Conservation (phyloP, 2,888 invertebrate species). For the Pilophorus perplexus region DNA sequence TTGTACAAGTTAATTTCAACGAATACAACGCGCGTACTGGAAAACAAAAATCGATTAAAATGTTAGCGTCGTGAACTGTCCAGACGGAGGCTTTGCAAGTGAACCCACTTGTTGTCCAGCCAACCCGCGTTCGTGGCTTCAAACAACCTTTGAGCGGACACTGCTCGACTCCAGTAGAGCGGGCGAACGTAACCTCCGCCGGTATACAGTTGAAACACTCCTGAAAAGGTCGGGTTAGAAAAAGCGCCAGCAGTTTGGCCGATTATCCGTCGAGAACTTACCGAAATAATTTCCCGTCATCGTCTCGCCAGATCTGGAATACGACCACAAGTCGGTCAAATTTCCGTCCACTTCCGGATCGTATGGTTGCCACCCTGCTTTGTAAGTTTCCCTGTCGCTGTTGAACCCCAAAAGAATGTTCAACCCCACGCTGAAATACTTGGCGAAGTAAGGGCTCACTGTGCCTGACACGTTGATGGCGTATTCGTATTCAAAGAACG, state of each 20-base stretch:
- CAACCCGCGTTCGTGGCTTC: background rate
- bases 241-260: too few species aligned
- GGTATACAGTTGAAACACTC: background rate
- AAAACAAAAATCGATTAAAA: background rate
- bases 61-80: background rate
- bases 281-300: background rate
- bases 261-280: background rate
- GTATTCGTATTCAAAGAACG: too few species aligned
- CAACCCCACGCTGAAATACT: too few species aligned
- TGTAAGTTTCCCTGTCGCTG: background rate
- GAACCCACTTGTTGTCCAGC: background rate
- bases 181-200: background rate
- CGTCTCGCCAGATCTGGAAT: background rate
- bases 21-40: conserved; percentile 4
- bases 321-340: background rate
- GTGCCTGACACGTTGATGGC: too few species aligned
- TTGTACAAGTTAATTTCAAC: conserved; percentile 4
- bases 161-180: background rate
- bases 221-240: background rate
- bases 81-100: background rate
- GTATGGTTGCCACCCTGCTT: background rate
- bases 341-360: background rate
- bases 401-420: too few species aligned
- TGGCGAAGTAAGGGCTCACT: too few species aligned
- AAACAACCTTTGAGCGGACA: background rate